Evolutionary conservation across 2,888 invertebrate species (phyloP), one percentile per base, ranked within the genome.

Genomic region (Pilophorus perplexus): DNA sequence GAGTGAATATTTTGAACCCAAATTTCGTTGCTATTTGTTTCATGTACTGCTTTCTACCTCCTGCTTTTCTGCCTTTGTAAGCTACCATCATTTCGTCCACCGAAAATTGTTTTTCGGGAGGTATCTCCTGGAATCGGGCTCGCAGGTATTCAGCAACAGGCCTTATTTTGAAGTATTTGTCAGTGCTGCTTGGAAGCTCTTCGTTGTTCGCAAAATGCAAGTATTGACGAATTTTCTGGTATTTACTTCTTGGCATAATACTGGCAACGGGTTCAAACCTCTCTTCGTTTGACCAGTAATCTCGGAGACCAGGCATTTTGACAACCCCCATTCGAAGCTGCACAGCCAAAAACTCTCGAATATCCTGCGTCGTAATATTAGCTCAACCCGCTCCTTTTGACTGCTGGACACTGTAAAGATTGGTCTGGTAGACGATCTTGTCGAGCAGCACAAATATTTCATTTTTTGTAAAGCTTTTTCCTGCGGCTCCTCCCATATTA

Each of bases 21-120:
- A 75, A 77, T 28, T 75, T 75, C 14, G 14, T 14, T 3, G 50
- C 27, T n/a, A 27, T 50, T 1, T 52, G 10, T 2, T 12, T 75
- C 75, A 74, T 74, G 48, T 76, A 77, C 42, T 77, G 76, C 1
- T 70, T 62, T 14, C 74, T 62, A 5, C 67, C 73, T 0, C 75
- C 76, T 1, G 75, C 75, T 68, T 73, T 75, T 1, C 33, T 72
- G 0, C 75, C 75, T 67, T 75, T 76, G 67, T 75, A 75, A 10
- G 74, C 73, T 4, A 75, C 70, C 73, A 76, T 74, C 74, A 75
- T 74, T 68, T 76, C 74, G 68, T 75, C 75, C 1, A 76, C 70
- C 28, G 72, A 72, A 64, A 20, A 64, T 16, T 46, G 23, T 3
- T 28, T 3, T 10, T 33, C 33, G 12, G 12, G 42, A 4, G 14